Evolutionary conservation across 2,113 vertebrate species (phyloP), one percentile per base, ranked within the genome.

Genomic region (Mormyrus iriodes): DNA sequence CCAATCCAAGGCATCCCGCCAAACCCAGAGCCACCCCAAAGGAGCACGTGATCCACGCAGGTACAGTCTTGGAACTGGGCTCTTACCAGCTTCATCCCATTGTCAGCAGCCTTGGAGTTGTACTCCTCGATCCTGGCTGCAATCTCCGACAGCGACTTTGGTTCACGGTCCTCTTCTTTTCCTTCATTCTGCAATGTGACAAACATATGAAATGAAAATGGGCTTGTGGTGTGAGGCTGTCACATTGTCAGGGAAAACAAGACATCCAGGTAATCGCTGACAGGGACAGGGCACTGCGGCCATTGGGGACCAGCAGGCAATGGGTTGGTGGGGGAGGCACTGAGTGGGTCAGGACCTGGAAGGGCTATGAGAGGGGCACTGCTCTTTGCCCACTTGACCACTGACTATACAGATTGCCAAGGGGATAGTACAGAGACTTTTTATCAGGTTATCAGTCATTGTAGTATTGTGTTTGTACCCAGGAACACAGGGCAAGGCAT

Each of bases 81-180:
- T 88, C 95, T 83, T 92, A 99, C 98, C 97, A 98, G 93, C 53
- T 97, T 99, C 98, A 99, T 99, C 93, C 97, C 89, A 93, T 97
- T 97, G 92, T 98, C 97, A 0, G 96, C 96, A 73, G 97, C 96
- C 65, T 95, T 95, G 7, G 94, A 92, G 3, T 99, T 99, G 92
- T 98, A 99, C 89, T 94, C 95, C 0, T 97, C 96, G 1, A 99
- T 99, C 93, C 93, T 97, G 92, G 95, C 92, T 52, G 90, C 94
- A 93, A 98, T 95, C 90, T 99, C 98, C 0, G 96, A 96, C 2
- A 95, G 96, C 0, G 94, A 94, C 83, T 93, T 90, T 0, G 86
- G 93, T 0, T 95, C 93, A 86, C 95, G 94, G 52, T 96, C 97
- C 87, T 96, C 96, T 13, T 94, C 93, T 87, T 95, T 96, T 1